Conservation (phyloP, 2,113 vertebrate genomes). For the Rynchops niger region DNA sequence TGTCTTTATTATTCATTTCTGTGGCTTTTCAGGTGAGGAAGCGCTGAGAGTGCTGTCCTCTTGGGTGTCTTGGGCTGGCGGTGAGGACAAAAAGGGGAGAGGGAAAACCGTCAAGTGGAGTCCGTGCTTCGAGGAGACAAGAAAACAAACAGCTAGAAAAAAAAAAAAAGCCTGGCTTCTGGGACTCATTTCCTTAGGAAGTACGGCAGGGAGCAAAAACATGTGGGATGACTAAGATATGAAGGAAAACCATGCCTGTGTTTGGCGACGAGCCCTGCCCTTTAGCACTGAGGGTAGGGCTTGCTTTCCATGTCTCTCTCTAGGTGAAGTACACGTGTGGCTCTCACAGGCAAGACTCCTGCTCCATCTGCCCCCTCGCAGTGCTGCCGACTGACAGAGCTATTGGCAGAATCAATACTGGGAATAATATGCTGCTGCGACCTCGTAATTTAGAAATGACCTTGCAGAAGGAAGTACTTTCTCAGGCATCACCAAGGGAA, state of each 20-base stretch:
- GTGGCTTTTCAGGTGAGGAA: neutral
- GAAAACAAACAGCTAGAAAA: neutral
- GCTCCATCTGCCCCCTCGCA: neutral
- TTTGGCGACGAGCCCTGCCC: neutral
- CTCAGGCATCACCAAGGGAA: accelerated
- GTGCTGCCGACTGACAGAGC: neutral
- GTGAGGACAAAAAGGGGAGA: neutral
- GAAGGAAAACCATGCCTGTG: neutral
- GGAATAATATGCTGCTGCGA: neutral
- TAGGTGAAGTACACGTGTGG: neutral
- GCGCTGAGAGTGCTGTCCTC: accelerated
- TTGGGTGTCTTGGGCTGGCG: neutral
- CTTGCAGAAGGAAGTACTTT: neutral
- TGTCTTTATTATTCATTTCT: neutral
- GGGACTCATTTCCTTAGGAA: neutral
- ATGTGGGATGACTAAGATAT: neutral
- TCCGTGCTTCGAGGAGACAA: neutral
- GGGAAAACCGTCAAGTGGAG: neutral
- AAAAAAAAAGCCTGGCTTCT: neutral
- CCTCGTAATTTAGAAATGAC: neutral
- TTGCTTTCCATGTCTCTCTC: neutral
- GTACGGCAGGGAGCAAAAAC: neutral
- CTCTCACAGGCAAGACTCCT: neutral
- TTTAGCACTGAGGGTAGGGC: neutral
- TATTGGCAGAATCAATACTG: neutral